These are phyloP conservation scores for Nephila pilipes DNA, from an alignment of 1,140 invertebrate species.

Conservation along the genomic window DNA sequence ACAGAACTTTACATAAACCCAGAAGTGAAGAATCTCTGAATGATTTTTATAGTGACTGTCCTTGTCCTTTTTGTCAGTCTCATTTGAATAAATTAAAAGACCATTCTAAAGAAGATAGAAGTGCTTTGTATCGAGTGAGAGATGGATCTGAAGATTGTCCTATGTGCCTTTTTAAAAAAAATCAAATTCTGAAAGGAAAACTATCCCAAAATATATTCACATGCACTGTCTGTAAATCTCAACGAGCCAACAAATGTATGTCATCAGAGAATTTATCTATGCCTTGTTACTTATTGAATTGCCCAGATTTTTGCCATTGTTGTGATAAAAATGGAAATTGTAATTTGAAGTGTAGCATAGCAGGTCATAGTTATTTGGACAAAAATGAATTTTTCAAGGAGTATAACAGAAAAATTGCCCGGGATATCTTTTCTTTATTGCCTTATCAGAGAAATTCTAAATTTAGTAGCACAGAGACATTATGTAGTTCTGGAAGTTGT, in stretches of 20 bases:
- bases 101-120: constrained; percentile 25
- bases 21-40: constrained; percentile 63
- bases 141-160: constrained; percentile 50
- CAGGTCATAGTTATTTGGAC: background rate
- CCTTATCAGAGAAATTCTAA: constrained; percentile 16
- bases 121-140: constrained; percentile 12
- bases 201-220: background rate
- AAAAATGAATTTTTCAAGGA: constrained; percentile 48
- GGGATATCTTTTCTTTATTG: constrained; percentile 55
- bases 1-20: constrained; percentile 47
- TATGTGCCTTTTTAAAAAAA: constrained; percentile 35
- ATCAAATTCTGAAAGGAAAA: background rate
- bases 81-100: background rate
- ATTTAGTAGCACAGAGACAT: constrained; percentile 66
- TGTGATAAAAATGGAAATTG: constrained; percentile 66
- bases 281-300: background rate
- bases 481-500: constrained; percentile 63
- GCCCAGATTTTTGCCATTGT: background rate
- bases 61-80: constrained; percentile 63
- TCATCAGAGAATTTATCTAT: constrained; percentile 37
- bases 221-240: constrained; percentile 61
- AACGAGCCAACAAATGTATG: background rate
- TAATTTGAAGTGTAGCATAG: background rate
- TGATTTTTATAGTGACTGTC: constrained; percentile 19
- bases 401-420: constrained; percentile 42